Percentiles rank a stretch among this genome's conserved stretches.
Evolutionary conservation across 2,113 vertebrate species (phyloP).

Genomic region (Pithys albifrons): DNA sequence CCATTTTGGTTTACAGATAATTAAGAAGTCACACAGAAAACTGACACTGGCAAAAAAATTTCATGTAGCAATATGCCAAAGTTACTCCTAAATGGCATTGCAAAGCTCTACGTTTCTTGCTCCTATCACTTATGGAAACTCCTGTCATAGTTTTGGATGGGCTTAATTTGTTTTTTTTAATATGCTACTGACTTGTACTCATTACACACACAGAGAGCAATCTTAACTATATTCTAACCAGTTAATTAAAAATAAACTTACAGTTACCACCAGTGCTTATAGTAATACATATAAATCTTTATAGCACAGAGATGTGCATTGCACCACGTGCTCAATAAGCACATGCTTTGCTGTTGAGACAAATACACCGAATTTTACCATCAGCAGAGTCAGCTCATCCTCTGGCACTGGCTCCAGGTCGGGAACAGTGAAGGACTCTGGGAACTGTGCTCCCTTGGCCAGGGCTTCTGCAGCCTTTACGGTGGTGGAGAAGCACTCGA

Average conservation of each 20-base stretch:
- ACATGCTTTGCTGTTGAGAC: neutral
- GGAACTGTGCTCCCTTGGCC: slow-evolving; percentile 88
- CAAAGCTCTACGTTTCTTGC: neutral
- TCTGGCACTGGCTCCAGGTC: slow-evolving; percentile 93
- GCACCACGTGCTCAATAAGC: rapidly evolving
- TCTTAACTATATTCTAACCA: neutral
- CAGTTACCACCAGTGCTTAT: neutral
- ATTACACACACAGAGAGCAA: neutral
- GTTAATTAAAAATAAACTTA: neutral
- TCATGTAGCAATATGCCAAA: neutral
- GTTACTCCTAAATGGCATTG: neutral
- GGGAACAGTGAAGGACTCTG: slow-evolving; percentile 90
- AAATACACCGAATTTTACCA: slow-evolving; percentile 76
- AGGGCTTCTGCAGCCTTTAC: slow-evolving; percentile 95
- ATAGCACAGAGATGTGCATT: neutral
- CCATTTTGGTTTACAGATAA: neutral
- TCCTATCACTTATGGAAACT: neutral
- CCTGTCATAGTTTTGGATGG: neutral
- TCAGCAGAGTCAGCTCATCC: slow-evolving; percentile 88
- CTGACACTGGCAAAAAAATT: neutral
- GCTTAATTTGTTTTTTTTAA: neutral
- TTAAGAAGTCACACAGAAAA: neutral
- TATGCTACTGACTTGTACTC: neutral
- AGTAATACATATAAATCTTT: neutral
- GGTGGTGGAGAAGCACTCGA: slow-evolving; percentile 94